These are phyloP conservation scores for Amblyjoppa proteus DNA, from an alignment of 2,888 invertebrate species.

Conservation along the genomic window DNA sequence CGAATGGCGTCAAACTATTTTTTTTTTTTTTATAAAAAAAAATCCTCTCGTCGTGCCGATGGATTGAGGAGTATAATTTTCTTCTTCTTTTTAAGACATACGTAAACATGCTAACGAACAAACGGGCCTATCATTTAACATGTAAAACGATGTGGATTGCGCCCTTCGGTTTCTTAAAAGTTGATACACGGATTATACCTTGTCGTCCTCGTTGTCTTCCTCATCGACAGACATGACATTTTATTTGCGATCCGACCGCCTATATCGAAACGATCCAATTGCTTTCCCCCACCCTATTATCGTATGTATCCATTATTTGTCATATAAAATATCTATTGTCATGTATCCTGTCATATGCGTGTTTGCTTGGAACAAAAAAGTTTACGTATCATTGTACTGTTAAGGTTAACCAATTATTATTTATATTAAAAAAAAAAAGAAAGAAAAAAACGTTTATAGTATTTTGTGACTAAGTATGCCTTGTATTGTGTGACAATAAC, in stretches of 20 bases:
- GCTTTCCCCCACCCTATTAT: no score
- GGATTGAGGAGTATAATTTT: neutral
- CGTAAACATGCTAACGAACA: neutral
- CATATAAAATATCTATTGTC: neutral
- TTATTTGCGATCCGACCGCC: neutral
- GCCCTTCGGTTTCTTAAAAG: neutral
- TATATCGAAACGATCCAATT: neutral
- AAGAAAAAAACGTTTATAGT: neutral
- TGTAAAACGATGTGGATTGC: no score
- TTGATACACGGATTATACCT: neutral
- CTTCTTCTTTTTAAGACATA: neutral
- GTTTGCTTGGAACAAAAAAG: neutral
- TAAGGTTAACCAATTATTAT: neutral
- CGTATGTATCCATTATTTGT: no score
- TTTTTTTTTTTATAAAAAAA: neutral
- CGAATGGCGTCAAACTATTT: neutral
- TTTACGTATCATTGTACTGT: neutral
- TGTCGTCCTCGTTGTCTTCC: neutral
- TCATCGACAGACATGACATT: neutral
- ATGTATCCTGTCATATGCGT: neutral
- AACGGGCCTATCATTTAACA: no score
- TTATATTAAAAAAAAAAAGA: neutral
- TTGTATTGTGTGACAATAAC: constrained; percentile 49
- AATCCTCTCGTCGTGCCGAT: neutral
- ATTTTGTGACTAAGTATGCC: constrained; percentile 10